These are phyloP conservation scores for Choloepus didactylus DNA, from an alignment of 2,797 vertebrate species.

Conservation along the genomic window DNA sequence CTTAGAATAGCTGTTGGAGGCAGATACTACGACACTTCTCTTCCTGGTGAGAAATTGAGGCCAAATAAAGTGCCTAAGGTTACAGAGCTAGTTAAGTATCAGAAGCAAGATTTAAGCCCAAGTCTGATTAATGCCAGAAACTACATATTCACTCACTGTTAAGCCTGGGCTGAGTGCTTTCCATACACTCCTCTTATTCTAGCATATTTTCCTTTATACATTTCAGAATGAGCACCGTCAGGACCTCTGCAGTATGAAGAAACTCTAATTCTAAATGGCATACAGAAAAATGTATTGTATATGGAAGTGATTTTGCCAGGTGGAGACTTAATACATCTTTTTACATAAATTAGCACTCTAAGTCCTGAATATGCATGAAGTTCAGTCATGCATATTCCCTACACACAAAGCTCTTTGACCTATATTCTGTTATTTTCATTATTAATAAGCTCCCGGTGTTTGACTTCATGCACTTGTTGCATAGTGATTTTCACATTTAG, in stretches of 20 bases:
- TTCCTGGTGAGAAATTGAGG: background rate
- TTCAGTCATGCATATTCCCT: conserved; percentile 24
- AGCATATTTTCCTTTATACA: background rate
- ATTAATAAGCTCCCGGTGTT: conserved; percentile 90
- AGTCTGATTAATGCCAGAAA: background rate
- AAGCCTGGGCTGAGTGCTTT: background rate
- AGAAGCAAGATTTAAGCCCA: background rate
- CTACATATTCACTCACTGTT: background rate
- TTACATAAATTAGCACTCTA: conserved; percentile 65
- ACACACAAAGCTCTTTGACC: conserved; percentile 29
- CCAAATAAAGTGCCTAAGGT: background rate
- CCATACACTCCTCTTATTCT: background rate
- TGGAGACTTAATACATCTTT: conserved; percentile 62
- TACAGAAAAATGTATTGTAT: conserved; percentile 35
- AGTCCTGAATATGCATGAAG: conserved; percentile 70
- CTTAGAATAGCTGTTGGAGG: background rate
- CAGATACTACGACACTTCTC: background rate
- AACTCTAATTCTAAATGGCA: background rate
- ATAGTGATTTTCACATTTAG: conserved; percentile 92
- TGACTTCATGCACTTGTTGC: conserved; percentile 88
- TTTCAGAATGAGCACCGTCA: background rate
- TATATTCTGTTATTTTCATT: conserved; percentile 89
- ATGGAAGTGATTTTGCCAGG: conserved; percentile 59
- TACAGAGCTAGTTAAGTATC: background rate
- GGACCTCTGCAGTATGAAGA: background rate